A percentile compares a stretch with the other conserved stretches of the same genome.
Conservation (phyloP, 2,888 invertebrate genomes). For the Anorthoa munda region DNA sequence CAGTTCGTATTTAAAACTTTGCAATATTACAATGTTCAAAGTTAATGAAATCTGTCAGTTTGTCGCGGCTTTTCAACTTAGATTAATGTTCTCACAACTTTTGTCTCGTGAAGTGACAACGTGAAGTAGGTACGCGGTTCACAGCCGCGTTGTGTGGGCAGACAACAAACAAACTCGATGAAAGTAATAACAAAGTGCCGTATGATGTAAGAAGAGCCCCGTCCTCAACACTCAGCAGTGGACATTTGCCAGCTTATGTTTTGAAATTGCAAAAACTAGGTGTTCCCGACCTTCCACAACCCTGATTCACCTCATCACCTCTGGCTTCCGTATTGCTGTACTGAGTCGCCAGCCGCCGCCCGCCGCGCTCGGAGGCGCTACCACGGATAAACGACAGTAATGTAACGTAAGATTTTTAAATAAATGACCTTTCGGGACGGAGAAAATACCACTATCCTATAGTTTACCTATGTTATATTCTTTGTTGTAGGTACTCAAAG, state of each 20-base stretch:
- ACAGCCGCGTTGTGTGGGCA: neutral
- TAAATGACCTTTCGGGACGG: neutral
- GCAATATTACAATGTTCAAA: conserved; percentile 5
- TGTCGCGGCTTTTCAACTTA: conserved; percentile 12
- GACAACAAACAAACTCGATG: conserved; percentile 4
- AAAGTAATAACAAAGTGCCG: neutral
- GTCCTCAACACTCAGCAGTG: neutral
- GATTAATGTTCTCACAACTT: conserved; percentile 15
- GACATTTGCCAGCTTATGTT: neutral
- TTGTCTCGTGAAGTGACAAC: neutral
- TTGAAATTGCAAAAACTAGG: neutral
- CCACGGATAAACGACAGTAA: neutral
- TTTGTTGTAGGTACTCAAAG: no score
- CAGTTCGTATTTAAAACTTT: conserved; percentile 25
- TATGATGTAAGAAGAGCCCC: neutral
- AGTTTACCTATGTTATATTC: no score
- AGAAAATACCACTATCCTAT: no score
- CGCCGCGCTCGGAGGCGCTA: neutral
- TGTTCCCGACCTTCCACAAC: neutral
- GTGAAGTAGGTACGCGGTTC: neutral
- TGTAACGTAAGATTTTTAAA: neutral
- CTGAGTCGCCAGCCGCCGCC: no score
- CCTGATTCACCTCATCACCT: conserved; percentile 4
- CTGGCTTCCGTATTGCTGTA: neutral
- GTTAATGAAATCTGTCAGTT: conserved; percentile 22